Base-by-base conservation (phyloP, 1,140 invertebrate genomes). In the Drosophila hydei region DNA sequence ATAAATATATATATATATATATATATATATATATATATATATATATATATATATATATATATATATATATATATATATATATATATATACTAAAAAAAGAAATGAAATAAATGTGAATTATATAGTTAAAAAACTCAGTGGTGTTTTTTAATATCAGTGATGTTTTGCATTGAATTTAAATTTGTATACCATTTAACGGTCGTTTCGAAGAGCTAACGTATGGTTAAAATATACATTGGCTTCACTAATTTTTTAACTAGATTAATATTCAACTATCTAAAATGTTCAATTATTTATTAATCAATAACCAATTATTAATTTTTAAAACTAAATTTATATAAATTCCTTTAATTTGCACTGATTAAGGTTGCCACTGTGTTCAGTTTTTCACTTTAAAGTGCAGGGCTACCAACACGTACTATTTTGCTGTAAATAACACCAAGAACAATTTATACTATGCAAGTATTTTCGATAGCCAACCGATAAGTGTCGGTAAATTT, bases 11-110 rank as follows among this genome's bases (percentile, higher is more conserved):
- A 56, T 55, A 75, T 75, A 75, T 14, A 38, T 27, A 36, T 40
- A 25, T 52, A 62, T 40, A 70, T 36, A 73, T 47, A 54, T 45
- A 33, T 11, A 33, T 33, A 33, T 30, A 30, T n/a, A n/a, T n/a
- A n/a, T n/a, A n/a, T n/a, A n/a, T n/a, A 69, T 43, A 71, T 59
- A 75, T 59, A 62, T 43, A 64, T 58, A 51, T 70, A 58, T 71
- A 63, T 45, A 56, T 55, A 75, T 75, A 75, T 14, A 38, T 27
- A 36, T 40, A 25, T 52, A 62, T 40, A 70, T 36, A 73, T 47
- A 54, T 45, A 33, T 11, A 33, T 33, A 33, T 30, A 30, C 56
- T 11, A 61, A 3, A 27, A 27, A 25, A 61, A 16, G 21, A 47
- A 59, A 21, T 11, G 11, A 40, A 40, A 65, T 27, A 52, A 48